Evolutionary conservation across 1,140 invertebrate species (phyloP).

Genomic region (fruit fly (Drosophila melanogaster)): DNA sequence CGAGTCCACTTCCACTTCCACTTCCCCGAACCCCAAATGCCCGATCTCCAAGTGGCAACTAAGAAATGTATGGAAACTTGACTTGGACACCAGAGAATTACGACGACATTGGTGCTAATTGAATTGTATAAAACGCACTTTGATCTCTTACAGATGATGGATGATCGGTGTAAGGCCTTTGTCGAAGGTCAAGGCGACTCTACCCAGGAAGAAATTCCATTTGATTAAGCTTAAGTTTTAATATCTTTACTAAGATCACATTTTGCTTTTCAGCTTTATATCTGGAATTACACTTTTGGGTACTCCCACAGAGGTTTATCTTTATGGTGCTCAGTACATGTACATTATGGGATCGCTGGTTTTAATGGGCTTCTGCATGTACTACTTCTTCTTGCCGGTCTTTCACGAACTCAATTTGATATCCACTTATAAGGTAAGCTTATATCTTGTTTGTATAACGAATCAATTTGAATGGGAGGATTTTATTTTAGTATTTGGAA

Average conservation of each 20-base stretch:
- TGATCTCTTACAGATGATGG: slow-evolving; percentile 52
- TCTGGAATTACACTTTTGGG: slow-evolving; percentile 88
- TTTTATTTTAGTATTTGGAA: slow-evolving; percentile 90
- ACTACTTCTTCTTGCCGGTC: slow-evolving; percentile 91
- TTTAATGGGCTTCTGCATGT: slow-evolving; percentile 88
- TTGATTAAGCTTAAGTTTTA: not conserved
- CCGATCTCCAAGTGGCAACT: not conserved
- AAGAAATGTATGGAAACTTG: slow-evolving; percentile 2
- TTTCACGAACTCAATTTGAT: slow-evolving; percentile 92
- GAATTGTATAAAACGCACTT: slow-evolving; percentile 79
- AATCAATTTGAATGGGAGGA: not conserved
- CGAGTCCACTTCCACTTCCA: not conserved
- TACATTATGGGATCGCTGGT: slow-evolving; percentile 87
- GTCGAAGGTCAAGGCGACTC: slow-evolving; percentile 59
- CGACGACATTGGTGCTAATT: slow-evolving; percentile 62
- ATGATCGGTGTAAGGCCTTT: not conserved
- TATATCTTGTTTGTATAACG: not conserved
- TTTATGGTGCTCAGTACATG: slow-evolving; percentile 90
- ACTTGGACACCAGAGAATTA: not conserved
- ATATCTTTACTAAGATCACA: not conserved
- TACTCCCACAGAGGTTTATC: slow-evolving; percentile 93
- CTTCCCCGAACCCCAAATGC: not conserved
- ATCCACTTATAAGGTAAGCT: slow-evolving; percentile 91
- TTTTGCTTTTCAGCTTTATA: slow-evolving; percentile 85
- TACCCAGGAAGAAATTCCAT: slow-evolving; percentile 7